phyloP scores from a whole-genome alignment of 2,888 invertebrate species.

The Plebejus anna region DNA sequence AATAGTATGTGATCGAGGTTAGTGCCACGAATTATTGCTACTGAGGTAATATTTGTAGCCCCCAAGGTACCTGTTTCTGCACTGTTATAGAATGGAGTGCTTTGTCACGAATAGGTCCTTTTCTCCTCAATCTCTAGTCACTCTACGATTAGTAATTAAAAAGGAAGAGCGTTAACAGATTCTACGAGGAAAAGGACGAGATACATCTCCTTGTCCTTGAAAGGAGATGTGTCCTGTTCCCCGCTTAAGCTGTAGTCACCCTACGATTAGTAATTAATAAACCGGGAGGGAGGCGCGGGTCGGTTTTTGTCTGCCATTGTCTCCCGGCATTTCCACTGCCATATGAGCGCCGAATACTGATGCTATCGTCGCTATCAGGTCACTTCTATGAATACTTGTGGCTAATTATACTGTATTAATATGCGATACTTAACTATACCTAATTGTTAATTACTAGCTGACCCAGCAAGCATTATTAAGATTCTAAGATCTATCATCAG shows the following conservation, averaged over 20 bases:
- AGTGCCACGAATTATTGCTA: too few relatives aligned
- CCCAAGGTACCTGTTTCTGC: too few relatives aligned
- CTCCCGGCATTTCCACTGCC: constrained; percentile 69
- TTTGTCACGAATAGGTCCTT: too few relatives aligned
- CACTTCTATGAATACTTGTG: constrained; percentile 7
- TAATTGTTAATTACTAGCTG: background rate
- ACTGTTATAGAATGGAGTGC: too few relatives aligned
- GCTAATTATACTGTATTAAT: background rate
- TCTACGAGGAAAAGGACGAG: too few relatives aligned
- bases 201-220: background rate
- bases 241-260: constrained; percentile 53
- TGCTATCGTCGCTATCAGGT: constrained; percentile 40
- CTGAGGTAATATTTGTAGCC: too few relatives aligned
- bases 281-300: constrained; percentile 47
- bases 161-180: too few relatives aligned
- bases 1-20: too few relatives aligned
- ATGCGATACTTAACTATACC: background rate
- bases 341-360: constrained; percentile 71
- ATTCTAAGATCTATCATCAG: background rate
- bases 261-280: constrained; percentile 73
- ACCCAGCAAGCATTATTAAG: background rate
- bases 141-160: too few relatives aligned
- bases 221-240: background rate
- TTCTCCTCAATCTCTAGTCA: too few relatives aligned
- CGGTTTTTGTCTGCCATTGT: constrained; percentile 72